Base-by-base conservation (phyloP, 1,140 invertebrate genomes). In the Drosophila auraria region DNA sequence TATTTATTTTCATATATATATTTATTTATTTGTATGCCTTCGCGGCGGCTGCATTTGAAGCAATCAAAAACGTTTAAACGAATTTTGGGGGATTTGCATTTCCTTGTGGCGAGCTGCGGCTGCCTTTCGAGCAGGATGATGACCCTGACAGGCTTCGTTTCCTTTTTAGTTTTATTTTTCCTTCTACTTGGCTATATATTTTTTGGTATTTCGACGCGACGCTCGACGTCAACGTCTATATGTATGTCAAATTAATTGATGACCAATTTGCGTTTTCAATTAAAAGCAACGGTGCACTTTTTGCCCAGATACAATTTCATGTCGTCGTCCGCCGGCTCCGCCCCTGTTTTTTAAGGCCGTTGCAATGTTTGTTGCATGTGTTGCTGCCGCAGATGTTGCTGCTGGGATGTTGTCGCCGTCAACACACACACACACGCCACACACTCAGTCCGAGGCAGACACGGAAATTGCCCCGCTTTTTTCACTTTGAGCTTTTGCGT, bases 181-280 rank as follows among this genome's bases (percentile, higher is more conserved):
- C 17, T 3, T 8, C 20, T 11, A 7, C 23, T 23, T 57, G 33
- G 17, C 7, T 17, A 1, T 8, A n/a, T 6, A n/a, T 30, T 53
- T 51, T 23, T 30, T 9, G 9, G 33, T 27, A 12, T 45, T 14
- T 40, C 47, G 47, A 56, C 17, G 9, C 53, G 8, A 27, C 45
- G 51, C 51, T 47, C 80, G 56, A 61, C 44, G 60, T 57, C 59
- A 69, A 73, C 71, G 80, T 86, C 78, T 84, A 77, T 89, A 89
- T 90, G 84, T 89, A 89, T 86, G 84, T 86, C 84, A 89, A 89
- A 89, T 89, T 89, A 89, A 89, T 89, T 89, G 84, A 89, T 89
- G 86, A 89, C 84, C 84, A 89, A 89, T 89, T 89, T 89, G 84
- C 86, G 84, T 89, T 89, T 89, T 89, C 84, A 89, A 89, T 89